phyloP scores from a whole-genome alignment of 2,797 vertebrate species.

The Hydrolagus colliei region DNA sequence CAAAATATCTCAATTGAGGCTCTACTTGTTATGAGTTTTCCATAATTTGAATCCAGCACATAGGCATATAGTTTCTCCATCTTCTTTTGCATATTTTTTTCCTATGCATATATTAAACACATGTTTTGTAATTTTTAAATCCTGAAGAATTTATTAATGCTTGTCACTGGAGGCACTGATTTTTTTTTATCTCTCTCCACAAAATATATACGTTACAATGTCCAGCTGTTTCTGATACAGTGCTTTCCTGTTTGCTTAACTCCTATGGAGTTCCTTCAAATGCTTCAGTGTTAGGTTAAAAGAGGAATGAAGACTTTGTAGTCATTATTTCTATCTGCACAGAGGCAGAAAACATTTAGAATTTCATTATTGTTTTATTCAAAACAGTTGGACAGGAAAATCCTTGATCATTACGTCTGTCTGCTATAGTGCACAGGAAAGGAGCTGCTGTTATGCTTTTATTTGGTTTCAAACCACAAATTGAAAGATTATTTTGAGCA shows the following conservation, averaged over 20 bases:
- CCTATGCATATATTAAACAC: conserved; percentile 45
- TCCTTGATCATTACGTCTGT: conserved; percentile 51
- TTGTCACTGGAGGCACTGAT: conserved; percentile 59
- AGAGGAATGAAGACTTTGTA: conserved; percentile 4
- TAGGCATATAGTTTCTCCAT: conserved; percentile 40
- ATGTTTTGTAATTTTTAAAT: conserved; percentile 51
- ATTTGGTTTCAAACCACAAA: conserved; percentile 38
- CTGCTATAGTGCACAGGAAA: conserved; percentile 51
- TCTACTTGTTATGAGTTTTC: conserved; percentile 39
- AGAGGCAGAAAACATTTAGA: conserved; percentile 19
- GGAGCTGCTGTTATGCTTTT: conserved; percentile 52
- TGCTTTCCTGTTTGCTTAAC: conserved; percentile 65
- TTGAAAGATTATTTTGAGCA: neutral
- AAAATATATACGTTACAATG: conserved; percentile 68
- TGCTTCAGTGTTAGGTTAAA: neutral
- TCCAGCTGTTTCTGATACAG: conserved; percentile 70
- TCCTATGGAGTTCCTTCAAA: conserved; percentile 39
- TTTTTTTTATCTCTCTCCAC: conserved; percentile 62
- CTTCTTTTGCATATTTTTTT: conserved; percentile 45
- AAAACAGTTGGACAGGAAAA: conserved; percentile 65
- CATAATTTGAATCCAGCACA: conserved; percentile 39
- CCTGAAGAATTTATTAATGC: conserved; percentile 56
- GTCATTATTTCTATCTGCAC: conserved; percentile 5
- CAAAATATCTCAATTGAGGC: conserved; percentile 88
- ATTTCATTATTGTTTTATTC: conserved; percentile 58